phyloP scores from a whole-genome alignment of 2,113 vertebrate genomes.

The Sceloporus tristichus region DNA sequence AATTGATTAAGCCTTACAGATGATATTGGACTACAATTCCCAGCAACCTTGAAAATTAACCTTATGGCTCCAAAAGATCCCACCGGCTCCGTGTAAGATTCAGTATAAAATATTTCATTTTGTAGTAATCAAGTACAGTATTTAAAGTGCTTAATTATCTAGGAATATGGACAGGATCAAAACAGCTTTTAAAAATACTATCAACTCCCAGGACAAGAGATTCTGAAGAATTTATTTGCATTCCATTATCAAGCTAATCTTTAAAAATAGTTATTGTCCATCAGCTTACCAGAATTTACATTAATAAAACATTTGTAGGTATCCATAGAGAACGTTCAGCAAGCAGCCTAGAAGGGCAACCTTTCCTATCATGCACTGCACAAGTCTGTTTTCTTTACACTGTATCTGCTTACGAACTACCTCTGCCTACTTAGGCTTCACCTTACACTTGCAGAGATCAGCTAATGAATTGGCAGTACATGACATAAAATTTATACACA shows the following conservation, averaged over 20 bases:
- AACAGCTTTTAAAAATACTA: conserved; percentile 60
- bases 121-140: conserved; percentile 43
- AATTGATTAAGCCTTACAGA: no score
- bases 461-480: conserved; percentile 67
- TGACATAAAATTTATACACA: conserved; percentile 67
- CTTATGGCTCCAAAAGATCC: not conserved
- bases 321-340: conserved; percentile 71
- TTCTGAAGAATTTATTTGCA: conserved; percentile 64
- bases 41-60: not conserved
- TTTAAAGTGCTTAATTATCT: conserved; percentile 78
- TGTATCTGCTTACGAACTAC: conserved; percentile 58
- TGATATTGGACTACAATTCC: no score
- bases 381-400: conserved; percentile 70
- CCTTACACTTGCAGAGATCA: conserved; percentile 59
- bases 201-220: conserved; percentile 65
- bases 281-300: conserved; percentile 74
- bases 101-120: not conserved
- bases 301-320: conserved; percentile 63
- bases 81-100: not conserved
- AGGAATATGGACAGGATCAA: conserved; percentile 62
- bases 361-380: conserved; percentile 66
- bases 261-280: conserved; percentile 74
- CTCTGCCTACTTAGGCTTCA: conserved; percentile 51
- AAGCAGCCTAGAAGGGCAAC: conserved; percentile 71
- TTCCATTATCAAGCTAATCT: conserved; percentile 68